A percentile compares a stretch with the other conserved stretches of the same genome.
Conservation (phyloP, 2,113 vertebrate genomes). For the Mustelus asterias region DNA sequence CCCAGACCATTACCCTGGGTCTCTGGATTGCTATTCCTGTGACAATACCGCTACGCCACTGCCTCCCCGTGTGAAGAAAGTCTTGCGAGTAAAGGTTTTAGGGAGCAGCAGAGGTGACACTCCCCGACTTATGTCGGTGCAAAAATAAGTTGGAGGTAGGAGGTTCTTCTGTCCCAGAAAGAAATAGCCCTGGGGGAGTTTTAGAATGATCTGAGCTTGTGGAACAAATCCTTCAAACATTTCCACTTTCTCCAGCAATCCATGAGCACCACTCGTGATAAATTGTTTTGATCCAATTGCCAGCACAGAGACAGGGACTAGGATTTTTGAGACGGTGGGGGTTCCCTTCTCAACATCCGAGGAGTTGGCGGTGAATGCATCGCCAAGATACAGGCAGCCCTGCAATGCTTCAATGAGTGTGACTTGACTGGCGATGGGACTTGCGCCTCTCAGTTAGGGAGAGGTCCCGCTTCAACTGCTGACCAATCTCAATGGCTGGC, state of each 20-base stretch:
- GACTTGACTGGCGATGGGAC: too few relatives aligned
- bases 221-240: neutral
- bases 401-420: too few relatives aligned
- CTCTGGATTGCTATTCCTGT: too few relatives aligned
- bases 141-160: neutral
- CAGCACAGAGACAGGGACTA: neutral
- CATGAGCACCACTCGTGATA: neutral
- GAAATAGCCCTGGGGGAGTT: neutral
- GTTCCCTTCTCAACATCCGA: too few relatives aligned
- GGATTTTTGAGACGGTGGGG: too few relatives aligned
- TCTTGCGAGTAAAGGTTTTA: neutral
- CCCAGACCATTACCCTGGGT: too few relatives aligned
- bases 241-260: neutral
- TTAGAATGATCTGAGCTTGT: neutral
- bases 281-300: neutral
- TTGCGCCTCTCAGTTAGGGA: too few relatives aligned
- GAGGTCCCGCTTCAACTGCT: too few relatives aligned
- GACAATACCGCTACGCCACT: too few relatives aligned
- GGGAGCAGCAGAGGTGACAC: neutral
- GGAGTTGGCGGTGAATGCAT: too few relatives aligned
- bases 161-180: neutral
- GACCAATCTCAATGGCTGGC: too few relatives aligned
- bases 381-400: too few relatives aligned
- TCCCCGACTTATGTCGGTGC: neutral
- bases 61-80: neutral